Percentiles rank a stretch among this genome's conserved stretches.
Evolutionary conservation across 2,113 vertebrate genomes (phyloP).

Genomic region (Aegithalos caudatus): DNA sequence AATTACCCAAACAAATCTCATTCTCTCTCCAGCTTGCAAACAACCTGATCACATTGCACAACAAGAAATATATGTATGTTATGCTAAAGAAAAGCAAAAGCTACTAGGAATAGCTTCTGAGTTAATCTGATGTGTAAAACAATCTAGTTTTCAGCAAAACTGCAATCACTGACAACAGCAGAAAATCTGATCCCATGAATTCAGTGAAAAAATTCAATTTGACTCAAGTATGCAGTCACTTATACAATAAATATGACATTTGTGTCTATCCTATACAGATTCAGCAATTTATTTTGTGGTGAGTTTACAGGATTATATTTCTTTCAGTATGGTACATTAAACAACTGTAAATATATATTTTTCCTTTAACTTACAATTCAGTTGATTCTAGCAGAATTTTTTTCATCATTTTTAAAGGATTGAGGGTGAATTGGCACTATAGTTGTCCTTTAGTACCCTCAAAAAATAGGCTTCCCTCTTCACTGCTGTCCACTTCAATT

Average conservation of each 20-base stretch:
- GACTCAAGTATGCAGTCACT: neutral
- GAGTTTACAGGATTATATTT: neutral
- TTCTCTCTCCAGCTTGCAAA: neutral
- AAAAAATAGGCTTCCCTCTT: neutral
- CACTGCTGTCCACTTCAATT: neutral
- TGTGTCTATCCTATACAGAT: neutral
- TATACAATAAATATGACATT: neutral
- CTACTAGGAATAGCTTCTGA: neutral
- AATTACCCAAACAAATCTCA: neutral
- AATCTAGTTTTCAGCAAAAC: neutral
- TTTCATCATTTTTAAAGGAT: neutral
- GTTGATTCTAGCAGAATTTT: neutral
- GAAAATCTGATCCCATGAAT: neutral
- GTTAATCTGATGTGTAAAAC: neutral
- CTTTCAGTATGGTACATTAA: neutral
- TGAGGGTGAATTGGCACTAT: neutral
- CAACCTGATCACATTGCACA: neutral
- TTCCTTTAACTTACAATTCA: neutral
- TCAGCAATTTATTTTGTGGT: neutral
- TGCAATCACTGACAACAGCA: neutral
- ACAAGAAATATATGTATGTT: neutral
- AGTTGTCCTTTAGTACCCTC: neutral
- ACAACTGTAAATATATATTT: neutral
- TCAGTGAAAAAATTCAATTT: neutral
- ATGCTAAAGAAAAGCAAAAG: neutral